Evolutionary conservation across 2,113 vertebrate species (phyloP).

Genomic region (Atherinomorus stipes): DNA sequence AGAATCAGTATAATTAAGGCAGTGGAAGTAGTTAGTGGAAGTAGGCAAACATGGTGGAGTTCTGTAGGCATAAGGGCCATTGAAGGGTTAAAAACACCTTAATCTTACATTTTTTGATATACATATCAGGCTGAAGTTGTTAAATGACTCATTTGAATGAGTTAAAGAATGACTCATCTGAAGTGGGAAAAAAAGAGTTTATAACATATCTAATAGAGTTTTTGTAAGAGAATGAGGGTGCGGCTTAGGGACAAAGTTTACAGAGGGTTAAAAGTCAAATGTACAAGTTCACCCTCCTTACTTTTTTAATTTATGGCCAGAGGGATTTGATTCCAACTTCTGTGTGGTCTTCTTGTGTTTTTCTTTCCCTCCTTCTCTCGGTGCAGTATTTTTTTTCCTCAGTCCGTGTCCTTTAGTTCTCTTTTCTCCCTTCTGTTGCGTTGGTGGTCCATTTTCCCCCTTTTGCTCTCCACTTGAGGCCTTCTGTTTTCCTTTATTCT

Average conservation of each 20-base stretch:
- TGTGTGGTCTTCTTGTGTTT: slow-evolving; percentile 6
- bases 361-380: slow-evolving; percentile 20
- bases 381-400: slow-evolving; percentile 33
- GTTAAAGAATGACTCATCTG: too few species aligned
- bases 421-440: slow-evolving; percentile 72
- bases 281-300: slow-evolving; percentile 6
- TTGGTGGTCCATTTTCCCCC: slow-evolving; percentile 10
- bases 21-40: too few species aligned
- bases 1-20: too few species aligned
- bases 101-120: too few species aligned
- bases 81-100: too few species aligned
- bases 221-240: not conserved
- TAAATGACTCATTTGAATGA: too few species aligned
- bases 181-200: too few species aligned
- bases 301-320: slow-evolving; percentile 59
- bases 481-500: slow-evolving; percentile 24
- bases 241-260: too few species aligned
- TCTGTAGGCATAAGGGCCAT: too few species aligned
- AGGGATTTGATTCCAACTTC: slow-evolving; percentile 9
- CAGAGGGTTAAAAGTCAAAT: not conserved
- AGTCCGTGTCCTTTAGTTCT: slow-evolving; percentile 53
- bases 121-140: too few species aligned
- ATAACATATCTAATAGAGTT: too few species aligned
- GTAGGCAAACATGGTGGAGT: too few species aligned
- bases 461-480: slow-evolving; percentile 3